phyloP scores from a whole-genome alignment of 2,113 vertebrate species.

The Orycteropus afer region DNA sequence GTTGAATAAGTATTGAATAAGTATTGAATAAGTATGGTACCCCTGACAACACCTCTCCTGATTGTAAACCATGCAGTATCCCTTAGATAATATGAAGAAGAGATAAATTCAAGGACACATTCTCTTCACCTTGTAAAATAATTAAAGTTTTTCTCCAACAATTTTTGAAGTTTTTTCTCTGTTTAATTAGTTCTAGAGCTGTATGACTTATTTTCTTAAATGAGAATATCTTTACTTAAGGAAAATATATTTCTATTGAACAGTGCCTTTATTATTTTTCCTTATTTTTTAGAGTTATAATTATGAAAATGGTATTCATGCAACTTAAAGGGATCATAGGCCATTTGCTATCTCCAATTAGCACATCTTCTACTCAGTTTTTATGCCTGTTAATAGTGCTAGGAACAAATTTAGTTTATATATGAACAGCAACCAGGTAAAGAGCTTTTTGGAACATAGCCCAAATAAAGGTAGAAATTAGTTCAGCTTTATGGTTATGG shows the following conservation, averaged over 20 bases:
- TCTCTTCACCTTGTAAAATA: not conserved
- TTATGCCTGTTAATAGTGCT: constrained; percentile 26
- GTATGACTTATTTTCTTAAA: not conserved
- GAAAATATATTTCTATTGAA: not conserved
- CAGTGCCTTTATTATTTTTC: not conserved
- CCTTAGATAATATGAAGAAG: not conserved
- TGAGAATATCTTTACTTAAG: not conserved
- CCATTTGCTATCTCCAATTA: not conserved
- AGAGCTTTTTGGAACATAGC: not conserved
- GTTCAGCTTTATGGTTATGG: not conserved
- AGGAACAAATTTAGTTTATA: not conserved
- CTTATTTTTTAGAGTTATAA: not conserved
- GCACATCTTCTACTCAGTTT: not conserved
- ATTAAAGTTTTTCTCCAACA: not conserved
- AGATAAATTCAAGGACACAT: not conserved
- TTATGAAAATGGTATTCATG: not conserved
- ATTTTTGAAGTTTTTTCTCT: constrained; percentile 20
- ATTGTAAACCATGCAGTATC: too few relatives aligned
- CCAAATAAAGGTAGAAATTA: constrained; percentile 31
- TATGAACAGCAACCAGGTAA: not conserved
- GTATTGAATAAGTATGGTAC: too few relatives aligned
- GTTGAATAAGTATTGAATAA: too few relatives aligned
- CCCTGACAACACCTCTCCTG: too few relatives aligned
- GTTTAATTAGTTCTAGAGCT: not conserved
- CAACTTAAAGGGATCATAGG: not conserved